phyloP scores from a whole-genome alignment of 2,113 vertebrate genomes.

The Fulica atra region DNA sequence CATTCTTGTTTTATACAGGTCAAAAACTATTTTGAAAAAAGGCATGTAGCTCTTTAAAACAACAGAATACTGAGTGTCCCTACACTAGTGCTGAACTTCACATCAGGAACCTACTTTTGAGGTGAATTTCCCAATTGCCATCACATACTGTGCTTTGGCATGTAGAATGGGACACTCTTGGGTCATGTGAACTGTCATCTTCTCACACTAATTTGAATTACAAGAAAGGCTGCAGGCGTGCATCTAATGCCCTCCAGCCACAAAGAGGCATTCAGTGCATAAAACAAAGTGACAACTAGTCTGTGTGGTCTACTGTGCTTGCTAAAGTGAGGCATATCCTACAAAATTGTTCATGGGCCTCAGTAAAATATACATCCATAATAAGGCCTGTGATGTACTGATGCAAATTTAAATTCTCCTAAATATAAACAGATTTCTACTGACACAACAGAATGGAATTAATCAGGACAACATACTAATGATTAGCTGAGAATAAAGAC shows the following conservation, averaged over 20 bases:
- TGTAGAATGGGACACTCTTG: not conserved
- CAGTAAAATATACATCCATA: not conserved
- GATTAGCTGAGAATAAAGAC: not conserved
- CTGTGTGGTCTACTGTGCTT: not conserved
- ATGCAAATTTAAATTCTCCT: not conserved
- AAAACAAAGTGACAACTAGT: not conserved
- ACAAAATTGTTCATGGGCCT: not conserved
- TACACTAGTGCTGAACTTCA: not conserved
- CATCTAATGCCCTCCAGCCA: not conserved
- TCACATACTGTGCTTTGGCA: not conserved
- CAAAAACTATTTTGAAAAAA: not conserved
- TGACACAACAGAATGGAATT: not conserved
- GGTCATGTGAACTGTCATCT: not conserved
- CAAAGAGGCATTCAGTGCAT: not conserved
- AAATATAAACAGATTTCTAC: not conserved
- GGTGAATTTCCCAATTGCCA: not conserved
- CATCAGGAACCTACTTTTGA: not conserved
- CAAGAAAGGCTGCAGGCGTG: not conserved
- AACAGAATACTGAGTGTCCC: not conserved
- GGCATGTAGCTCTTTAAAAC: not conserved
- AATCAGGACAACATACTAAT: accelerated
- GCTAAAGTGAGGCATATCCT: not conserved
- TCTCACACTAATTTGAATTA: not conserved
- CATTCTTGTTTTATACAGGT: not conserved
- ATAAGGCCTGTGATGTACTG: not conserved